Base-by-base conservation (phyloP, 1,140 invertebrate species). In the Sarcophaga peregrina region DNA sequence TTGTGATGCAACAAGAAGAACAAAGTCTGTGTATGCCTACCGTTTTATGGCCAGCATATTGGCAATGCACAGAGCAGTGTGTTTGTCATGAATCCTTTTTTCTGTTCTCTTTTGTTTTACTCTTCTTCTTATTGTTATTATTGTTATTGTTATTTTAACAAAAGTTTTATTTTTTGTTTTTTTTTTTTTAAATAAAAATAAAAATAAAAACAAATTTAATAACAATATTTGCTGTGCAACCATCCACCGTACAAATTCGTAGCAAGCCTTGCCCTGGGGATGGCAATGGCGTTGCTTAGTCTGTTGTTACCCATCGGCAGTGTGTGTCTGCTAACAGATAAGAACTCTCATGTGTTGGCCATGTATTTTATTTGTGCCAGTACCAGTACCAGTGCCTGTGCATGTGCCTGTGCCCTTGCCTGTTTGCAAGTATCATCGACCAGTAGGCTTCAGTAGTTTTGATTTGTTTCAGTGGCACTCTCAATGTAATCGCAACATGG, bases 381-480 rank as follows among this genome's bases (percentile, higher is more conserved):
- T 82, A 68, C 68, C 81, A 74, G 81, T 54, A 52, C 75, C 81
- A 73, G 81, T 82, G 81, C 68, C 81, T 50, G 25, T 37, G 25
- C 25, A 1, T 37, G 25, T 37, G 4, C 25, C 25, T 37, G 4
- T 2, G 25, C 17, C 80, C 13, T 54, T 81, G 25, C 25, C 25
- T 37, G 25, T 15, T 62, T 58, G 10, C 52, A 81, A 81, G 50
- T n/a, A 50, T 15, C 52, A 73, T 52, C 68, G 25, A 75, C 82
- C 48, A 68, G 76, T 81, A 46, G 76, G 82, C 58, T 80, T 50
- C 75, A 80, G 82, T 80, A 83, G 75, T 83, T 83, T 54, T 83
- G 82, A 83, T 83, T 83, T 83, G 82, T 72, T 83, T 83, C 82
- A 80, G 82, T 83, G 82, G 82, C 82, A 80, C 76, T 76, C 52